Base-by-base conservation (phyloP, 2,113 vertebrate genomes). In the Oncorhynchus clarkii region DNA sequence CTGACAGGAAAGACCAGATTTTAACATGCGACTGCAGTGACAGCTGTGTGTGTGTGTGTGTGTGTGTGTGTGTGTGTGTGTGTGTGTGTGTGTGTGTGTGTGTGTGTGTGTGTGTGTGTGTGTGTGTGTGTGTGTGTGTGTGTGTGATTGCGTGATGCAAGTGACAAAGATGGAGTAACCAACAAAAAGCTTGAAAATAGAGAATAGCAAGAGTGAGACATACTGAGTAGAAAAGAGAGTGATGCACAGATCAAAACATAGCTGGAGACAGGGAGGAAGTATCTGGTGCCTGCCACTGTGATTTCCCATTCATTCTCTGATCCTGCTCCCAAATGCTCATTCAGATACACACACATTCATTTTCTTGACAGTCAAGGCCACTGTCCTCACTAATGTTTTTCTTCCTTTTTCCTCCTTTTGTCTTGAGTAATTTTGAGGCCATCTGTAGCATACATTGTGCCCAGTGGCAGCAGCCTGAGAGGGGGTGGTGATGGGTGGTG, bases 401-500 rank as follows among this genome's bases (percentile, higher is more conserved):
- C 14, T n/a, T 62, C 59, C n/a, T 22, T 1, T 62, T 11, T 62
- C 8, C 59, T 62, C 59, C 2, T 62, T 62, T 62, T n/a, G n/a
- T 62, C 18, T 54, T 16, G 59, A 22, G 59, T 62, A 7, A n/a
- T 62, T 62, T 62, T 62, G 59, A 22, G 5, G 59, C 51, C 51
- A 54, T 54, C 51, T 54, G 51, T 54, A 54, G 51, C 12, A 18
- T 7, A 18, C 16, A 18, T 54, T 54, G 51, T 54, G 51, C 13
- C 51, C 51, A 16, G 51, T 54, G 51, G 18, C 3, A 4, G 59
- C n/a, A 62, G n/a, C 18, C 59, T 62, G 59, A 62, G 20, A 22
- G 2, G 5, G 13, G 67, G 71, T 80, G n/a, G n/a, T n/a, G n/a
- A n/a, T n/a, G 75, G 75, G 57, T 64, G 64, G 27, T 77, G 64